phyloP scores from a whole-genome alignment of 2,113 vertebrate species.

The Tonatia bakeri region DNA sequence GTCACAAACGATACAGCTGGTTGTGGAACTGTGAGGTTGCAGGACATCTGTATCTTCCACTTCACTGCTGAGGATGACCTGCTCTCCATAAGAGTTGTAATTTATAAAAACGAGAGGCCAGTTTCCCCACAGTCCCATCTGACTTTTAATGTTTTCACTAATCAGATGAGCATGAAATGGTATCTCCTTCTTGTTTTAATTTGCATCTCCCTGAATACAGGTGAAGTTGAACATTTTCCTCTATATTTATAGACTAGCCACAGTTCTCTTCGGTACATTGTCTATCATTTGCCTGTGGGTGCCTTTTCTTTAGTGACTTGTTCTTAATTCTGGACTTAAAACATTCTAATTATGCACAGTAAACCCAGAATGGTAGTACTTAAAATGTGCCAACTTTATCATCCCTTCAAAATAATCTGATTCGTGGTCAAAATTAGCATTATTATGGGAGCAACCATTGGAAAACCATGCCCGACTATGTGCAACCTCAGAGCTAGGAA shows the following conservation, averaged over 20 bases:
- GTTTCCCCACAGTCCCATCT: not conserved
- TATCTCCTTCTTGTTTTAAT: not conserved
- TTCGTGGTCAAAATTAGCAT: not conserved
- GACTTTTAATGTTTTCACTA: not conserved
- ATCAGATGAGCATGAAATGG: not conserved
- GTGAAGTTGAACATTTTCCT: not conserved
- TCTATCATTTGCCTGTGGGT: not conserved
- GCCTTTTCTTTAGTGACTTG: not conserved
- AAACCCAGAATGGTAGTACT: not conserved
- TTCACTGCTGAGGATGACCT: not conserved
- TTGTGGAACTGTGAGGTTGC: not conserved
- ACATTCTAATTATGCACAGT: not conserved
- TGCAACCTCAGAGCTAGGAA: not conserved
- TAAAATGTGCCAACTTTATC: not conserved
- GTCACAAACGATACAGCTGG: not conserved
- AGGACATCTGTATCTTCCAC: not conserved
- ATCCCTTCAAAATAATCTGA: constrained; percentile 9
- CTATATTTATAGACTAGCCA: not conserved
- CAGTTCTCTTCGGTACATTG: not conserved
- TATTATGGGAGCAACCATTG: not conserved
- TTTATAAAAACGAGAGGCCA: not conserved
- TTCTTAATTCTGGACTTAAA: not conserved
- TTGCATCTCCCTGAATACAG: not conserved
- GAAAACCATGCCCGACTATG: not conserved
- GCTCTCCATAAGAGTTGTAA: not conserved